Conservation (phyloP, 2,888 invertebrate species). For the Lobophora halterata region DNA sequence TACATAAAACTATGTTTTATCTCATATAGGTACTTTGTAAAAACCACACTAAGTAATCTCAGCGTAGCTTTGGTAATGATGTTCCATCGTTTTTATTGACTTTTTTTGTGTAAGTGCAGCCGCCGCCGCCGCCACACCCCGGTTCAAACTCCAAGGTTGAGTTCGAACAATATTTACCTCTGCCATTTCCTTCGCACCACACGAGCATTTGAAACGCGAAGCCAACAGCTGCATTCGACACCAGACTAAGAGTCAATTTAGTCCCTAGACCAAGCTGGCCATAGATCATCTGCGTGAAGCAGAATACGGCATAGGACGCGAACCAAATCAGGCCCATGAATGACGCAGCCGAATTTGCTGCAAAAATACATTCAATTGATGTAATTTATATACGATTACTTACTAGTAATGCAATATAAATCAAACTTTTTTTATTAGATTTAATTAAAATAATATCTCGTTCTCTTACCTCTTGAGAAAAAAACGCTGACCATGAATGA, state of each 20-base stretch:
- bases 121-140: no score
- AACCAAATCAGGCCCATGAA: slow-evolving; percentile 91
- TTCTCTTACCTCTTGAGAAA: slow-evolving; percentile 86
- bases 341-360: slow-evolving; percentile 91
- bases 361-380: background rate
- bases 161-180: slow-evolving; percentile 69
- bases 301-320: slow-evolving; percentile 86
- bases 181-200: slow-evolving; percentile 87
- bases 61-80: no score
- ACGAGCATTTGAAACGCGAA: slow-evolving; percentile 89
- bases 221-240: slow-evolving; percentile 90
- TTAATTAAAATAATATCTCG: no score
- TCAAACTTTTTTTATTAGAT: no score
- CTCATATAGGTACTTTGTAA: no score
- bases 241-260: slow-evolving; percentile 84
- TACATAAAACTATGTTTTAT: no score
- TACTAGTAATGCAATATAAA: no score
- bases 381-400: no score
- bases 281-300: slow-evolving; percentile 85
- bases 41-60: no score
- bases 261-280: slow-evolving; percentile 75
- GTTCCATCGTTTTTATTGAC: background rate
- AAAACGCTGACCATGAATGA: slow-evolving; percentile 90
- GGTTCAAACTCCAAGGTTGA: slow-evolving; percentile 9
- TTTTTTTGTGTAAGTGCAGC: background rate